Conservation (phyloP, 2,797 vertebrate species). For the Scomberomorus guttatus region DNA sequence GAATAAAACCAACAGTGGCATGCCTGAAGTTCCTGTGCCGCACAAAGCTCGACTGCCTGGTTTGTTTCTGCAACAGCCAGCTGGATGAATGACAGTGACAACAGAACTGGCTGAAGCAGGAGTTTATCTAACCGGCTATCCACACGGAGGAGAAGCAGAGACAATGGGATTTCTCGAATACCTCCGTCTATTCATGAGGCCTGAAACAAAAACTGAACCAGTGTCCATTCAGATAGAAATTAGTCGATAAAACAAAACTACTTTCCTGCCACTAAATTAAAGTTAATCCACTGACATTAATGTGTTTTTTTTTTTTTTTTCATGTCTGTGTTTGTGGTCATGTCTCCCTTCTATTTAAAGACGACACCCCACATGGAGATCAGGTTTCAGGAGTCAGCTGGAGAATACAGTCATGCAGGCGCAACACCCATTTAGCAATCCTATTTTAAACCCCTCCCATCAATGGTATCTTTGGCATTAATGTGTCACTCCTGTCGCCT, state of each 20-base stretch:
- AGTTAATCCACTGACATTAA: background rate
- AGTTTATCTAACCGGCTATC: conserved; percentile 55
- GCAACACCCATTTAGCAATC: conserved; percentile 63
- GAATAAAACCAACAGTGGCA: conserved; percentile 70
- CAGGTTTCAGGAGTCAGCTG: conserved; percentile 69
- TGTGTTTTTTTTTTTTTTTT: background rate
- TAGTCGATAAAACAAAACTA: background rate
- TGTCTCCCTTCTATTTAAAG: conserved; percentile 69
- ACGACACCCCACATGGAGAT: conserved; percentile 48
- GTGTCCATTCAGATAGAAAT: conserved; percentile 11
- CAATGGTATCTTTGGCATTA: conserved; percentile 61
- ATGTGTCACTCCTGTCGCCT: conserved; percentile 64
- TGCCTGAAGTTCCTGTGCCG: conserved; percentile 67
- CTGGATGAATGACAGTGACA: conserved; percentile 59
- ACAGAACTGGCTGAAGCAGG: conserved; percentile 37
- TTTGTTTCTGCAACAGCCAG: conserved; percentile 61
- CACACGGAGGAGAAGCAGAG: conserved; percentile 35
- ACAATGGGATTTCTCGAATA: conserved; percentile 58
- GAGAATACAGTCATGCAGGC: conserved; percentile 61
- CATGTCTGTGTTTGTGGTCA: conserved; percentile 45
- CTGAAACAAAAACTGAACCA: conserved; percentile 19
- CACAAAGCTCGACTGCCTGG: conserved; percentile 43
- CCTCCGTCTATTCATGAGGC: conserved; percentile 18
- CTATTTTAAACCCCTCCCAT: conserved; percentile 70
- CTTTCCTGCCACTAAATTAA: background rate